Evolutionary conservation across 2,113 vertebrate species (phyloP).

Genomic region (Gallinago paraguaiae): DNA sequence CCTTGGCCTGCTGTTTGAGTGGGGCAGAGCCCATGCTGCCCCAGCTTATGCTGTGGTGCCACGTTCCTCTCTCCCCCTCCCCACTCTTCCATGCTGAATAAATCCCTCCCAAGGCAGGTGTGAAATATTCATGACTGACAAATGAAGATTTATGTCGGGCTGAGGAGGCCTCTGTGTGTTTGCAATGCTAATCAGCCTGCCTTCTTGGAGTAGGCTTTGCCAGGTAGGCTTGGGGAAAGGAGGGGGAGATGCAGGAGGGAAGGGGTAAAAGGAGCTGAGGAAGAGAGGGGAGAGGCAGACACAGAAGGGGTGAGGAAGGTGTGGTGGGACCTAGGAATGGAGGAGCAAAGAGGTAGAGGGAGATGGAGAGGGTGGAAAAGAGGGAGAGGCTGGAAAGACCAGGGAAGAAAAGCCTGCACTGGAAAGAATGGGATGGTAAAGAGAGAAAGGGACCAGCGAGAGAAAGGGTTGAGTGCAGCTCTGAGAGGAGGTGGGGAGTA

Average conservation of each 20-base stretch:
- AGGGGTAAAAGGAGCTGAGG: background rate
- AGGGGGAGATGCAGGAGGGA: background rate
- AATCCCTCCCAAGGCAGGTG: conserved; percentile 48
- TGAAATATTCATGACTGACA: conserved; percentile 64
- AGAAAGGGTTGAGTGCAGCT: background rate
- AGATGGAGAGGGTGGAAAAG: background rate
- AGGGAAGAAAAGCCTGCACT: background rate
- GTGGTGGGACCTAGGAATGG: background rate
- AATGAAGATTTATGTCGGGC: conserved; percentile 49
- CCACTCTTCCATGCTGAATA: conserved; percentile 17
- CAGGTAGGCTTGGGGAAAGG: background rate
- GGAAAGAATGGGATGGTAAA: background rate
- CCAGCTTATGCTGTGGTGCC: background rate
- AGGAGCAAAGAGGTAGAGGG: background rate
- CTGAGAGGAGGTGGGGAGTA: background rate
- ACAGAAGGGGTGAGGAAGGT: background rate
- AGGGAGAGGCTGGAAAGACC: background rate
- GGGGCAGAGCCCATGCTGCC: background rate
- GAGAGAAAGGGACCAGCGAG: background rate
- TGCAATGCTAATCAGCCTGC: conserved; percentile 40
- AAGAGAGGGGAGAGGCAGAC: background rate
- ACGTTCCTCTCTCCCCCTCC: background rate
- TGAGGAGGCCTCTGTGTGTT: conserved; percentile 37
- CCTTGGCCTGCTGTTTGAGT: background rate
- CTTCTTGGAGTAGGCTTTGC: conserved; percentile 33